Base-by-base conservation (phyloP, 2,888 invertebrate species). In the Drosophila flavopinicola region DNA sequence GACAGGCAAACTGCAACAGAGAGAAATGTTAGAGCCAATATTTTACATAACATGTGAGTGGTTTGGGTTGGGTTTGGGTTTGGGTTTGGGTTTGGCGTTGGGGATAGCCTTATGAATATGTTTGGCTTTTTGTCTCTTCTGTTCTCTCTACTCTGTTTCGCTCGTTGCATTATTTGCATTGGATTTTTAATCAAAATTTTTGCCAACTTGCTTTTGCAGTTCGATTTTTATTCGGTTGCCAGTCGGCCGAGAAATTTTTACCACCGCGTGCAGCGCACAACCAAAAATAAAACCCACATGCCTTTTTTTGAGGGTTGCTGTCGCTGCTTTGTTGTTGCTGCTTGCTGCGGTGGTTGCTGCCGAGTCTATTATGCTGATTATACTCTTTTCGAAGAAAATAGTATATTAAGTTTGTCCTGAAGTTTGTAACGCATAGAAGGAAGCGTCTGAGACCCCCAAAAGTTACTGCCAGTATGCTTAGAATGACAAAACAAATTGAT, bases 331-430 rank as follows among this genome's bases (percentile, higher is more conserved):
- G 10, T 7, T 17, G 25, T 11, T 24, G 13, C 33, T 27, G 27
- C 30, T 32, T 33, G 17, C 32, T 72, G 48, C 63, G 78, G 78
- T 82, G 78, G 78, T 79, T 72, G 79, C 51, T 80, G 41, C 44
- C 44, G 54, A 82, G 78, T 87, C 77, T 87, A 87, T 84, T 84
- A 85, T 87, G 79, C 61, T 84, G 87, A 84, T 84, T n/a, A n/a
- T n/a, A n/a, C n/a, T n/a, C n/a, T n/a, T n/a, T n/a, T n/a, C n/a
- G n/a, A n/a, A n/a, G n/a, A n/a, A n/a, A n/a, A n/a, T n/a, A n/a
- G n/a, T n/a, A n/a, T n/a, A n/a, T n/a, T n/a, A n/a, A n/a, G n/a
- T n/a, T n/a, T n/a, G n/a, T n/a, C n/a, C n/a, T n/a, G n/a, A n/a
- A n/a, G n/a, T n/a, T n/a, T n/a, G n/a, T n/a, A n/a, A n/a, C n/a